Base-by-base conservation (phyloP, 1,140 invertebrate species). In the Diploscapter pachys region DNA sequence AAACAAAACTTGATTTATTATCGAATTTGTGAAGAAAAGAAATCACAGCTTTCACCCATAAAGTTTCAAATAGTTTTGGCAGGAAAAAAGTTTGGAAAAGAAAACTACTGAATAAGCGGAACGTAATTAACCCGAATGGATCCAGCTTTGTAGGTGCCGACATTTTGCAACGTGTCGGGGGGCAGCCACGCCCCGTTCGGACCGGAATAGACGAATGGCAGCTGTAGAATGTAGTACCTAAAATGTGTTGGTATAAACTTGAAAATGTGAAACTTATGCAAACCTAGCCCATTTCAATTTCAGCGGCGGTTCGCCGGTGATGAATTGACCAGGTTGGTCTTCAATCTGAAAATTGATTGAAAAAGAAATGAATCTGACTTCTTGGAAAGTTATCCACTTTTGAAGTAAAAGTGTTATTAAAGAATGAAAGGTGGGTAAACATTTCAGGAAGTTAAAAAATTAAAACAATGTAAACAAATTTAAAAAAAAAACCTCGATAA, bases 191-290 rank as follows among this genome's bases (percentile, higher is more conserved):
- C 51, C 0, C 75, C 80, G 8, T 70, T 59, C 13, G 81, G 81
- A 13, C 80, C 75, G 62, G 64, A 61, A 73, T 82, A 82, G 54
- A 73, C 59, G 54, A 72, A 82, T 13, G 81, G 81, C 4, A 82
- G 71, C 4, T 81, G 80, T 8, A 85, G 71, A 48, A 83, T 82
- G 64, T 85, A 83, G 72, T 85, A 83, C 67, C 75, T 65, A 54
- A 4, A 72, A 63, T 50, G 9, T 48, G 11, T 55, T 67, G 8
- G 1, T 5, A 55, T 11, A 5, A 65, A 56, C 8, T 8, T 6
- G 59, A 8, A 8, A 51, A 52, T 4, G 13, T 4, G 13, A 13
- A 61, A 51, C 49, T 9, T 72, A 71, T 31, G 31, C 31, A 31
- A 31, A 31, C 74, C 81, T 81, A 51, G 79, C 80, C 51, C 78